phyloP scores from a whole-genome alignment of 2,113 vertebrate genomes.

The Amblyornis subalaris region DNA sequence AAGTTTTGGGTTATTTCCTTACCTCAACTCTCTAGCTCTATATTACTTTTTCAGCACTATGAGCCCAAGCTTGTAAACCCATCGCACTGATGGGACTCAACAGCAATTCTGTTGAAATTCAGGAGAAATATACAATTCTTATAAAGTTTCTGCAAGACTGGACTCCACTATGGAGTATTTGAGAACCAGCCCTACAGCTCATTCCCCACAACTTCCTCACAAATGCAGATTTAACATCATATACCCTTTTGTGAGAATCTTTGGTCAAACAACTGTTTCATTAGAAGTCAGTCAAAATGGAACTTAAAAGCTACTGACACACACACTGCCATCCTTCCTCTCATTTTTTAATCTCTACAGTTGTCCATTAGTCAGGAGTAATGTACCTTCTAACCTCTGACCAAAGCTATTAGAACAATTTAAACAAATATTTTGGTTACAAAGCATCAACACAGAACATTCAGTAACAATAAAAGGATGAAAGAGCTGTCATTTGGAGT shows the following conservation, averaged over 20 bases:
- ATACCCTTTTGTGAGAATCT: not conserved
- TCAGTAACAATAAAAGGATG: constrained; percentile 15
- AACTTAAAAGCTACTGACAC: not conserved
- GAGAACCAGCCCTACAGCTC: not conserved
- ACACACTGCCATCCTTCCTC: not conserved
- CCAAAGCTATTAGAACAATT: constrained; percentile 47
- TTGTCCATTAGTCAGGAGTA: constrained; percentile 1
- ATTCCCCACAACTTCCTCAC: not conserved
- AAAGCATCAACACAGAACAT: constrained; percentile 28
- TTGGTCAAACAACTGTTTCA: not conserved
- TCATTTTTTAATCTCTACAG: not conserved
- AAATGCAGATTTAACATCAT: not conserved
- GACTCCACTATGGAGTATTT: not conserved
- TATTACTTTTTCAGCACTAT: not conserved
- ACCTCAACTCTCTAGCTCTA: not conserved
- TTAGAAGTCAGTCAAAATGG: not conserved
- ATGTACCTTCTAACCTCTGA: constrained; percentile 16
- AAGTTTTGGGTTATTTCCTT: constrained; percentile 28
- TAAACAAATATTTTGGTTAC: constrained; percentile 57
- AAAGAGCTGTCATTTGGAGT: not conserved
- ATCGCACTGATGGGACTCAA: not conserved
- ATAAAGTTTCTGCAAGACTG: not conserved
- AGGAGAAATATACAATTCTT: not conserved
- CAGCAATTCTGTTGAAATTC: not conserved
- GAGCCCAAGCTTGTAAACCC: not conserved